Conservation (phyloP, 2,113 vertebrate genomes). For the Thunnus maccoyii region DNA sequence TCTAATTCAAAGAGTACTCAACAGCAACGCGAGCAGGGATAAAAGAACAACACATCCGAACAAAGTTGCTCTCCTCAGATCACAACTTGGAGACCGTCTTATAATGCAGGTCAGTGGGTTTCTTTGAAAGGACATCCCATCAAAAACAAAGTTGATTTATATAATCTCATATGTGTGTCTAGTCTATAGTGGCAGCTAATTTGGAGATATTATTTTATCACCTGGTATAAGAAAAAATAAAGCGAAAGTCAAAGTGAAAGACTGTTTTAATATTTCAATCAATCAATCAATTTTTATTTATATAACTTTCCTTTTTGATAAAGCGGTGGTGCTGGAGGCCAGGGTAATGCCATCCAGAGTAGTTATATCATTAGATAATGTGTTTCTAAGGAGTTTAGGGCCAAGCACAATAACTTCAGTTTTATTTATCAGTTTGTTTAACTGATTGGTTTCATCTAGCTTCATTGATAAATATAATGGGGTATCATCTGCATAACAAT, state of each 20-base stretch:
- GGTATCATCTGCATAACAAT: too few species aligned
- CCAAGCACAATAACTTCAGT: too few species aligned
- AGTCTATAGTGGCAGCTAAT: not conserved
- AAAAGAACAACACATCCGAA: slow-evolving; percentile 7
- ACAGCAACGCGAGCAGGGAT: not conserved
- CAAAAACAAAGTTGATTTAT: not conserved
- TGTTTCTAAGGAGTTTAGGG: too few species aligned
- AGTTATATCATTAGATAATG: too few species aligned
- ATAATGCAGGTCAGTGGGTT: not conserved
- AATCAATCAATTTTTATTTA: too few species aligned
- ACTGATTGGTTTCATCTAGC: too few species aligned
- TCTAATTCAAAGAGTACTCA: slow-evolving; percentile 32
- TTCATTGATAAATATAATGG: too few species aligned
- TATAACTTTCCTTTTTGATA: too few species aligned
- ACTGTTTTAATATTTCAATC: not conserved
- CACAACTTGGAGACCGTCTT: slow-evolving; percentile 4
- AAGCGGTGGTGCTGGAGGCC: too few species aligned
- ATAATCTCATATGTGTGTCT: not conserved
- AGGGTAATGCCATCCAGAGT: too few species aligned
- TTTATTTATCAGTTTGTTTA: too few species aligned
- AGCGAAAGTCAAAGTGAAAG: not conserved
- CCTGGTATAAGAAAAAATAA: not conserved
- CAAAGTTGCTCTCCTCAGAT: slow-evolving; percentile 13
- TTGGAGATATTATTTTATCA: not conserved
- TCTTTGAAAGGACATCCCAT: not conserved